phyloP scores from a whole-genome alignment of 2,888 invertebrate genomes.

The Nomada fabriciana region DNA sequence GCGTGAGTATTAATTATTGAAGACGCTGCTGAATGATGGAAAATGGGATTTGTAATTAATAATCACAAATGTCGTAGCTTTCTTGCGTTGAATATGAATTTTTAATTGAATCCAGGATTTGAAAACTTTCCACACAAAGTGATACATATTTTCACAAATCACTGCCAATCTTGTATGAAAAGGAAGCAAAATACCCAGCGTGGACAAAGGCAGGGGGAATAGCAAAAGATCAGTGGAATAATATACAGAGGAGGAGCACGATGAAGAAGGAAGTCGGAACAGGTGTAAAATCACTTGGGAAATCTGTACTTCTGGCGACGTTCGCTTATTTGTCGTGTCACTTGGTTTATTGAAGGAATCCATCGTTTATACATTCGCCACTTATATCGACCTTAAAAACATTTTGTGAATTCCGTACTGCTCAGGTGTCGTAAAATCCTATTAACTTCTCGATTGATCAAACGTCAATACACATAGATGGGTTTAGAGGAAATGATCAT shows the following conservation, averaged over 20 bases:
- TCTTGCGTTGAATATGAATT: too few species aligned
- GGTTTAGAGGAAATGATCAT: too few species aligned
- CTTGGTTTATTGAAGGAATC: constrained; percentile 44
- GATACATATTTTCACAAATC: constrained; percentile 12
- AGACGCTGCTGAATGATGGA: too few species aligned
- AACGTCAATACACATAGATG: neutral
- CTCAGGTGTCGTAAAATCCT: constrained; percentile 10
- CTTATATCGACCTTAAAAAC: neutral
- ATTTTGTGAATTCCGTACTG: constrained; percentile 20
- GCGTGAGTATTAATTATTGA: too few species aligned
- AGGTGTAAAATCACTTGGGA: constrained; percentile 47
- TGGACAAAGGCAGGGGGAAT: constrained; percentile 24
- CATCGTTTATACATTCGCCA: constrained; percentile 26
- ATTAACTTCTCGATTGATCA: constrained; percentile 20
- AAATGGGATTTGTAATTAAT: too few species aligned
- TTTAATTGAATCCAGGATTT: neutral
- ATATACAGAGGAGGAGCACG: constrained; percentile 35
- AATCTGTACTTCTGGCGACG: constrained; percentile 17
- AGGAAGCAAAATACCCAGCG: neutral
- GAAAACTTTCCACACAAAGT: neutral
- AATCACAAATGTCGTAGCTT: too few species aligned
- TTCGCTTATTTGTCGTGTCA: constrained; percentile 42
- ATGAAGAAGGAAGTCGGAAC: constrained; percentile 45
- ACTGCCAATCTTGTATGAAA: neutral
- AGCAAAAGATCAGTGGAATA: constrained; percentile 33